Base-by-base conservation (phyloP, 2,888 invertebrate genomes). In the Campoplex capitator region DNA sequence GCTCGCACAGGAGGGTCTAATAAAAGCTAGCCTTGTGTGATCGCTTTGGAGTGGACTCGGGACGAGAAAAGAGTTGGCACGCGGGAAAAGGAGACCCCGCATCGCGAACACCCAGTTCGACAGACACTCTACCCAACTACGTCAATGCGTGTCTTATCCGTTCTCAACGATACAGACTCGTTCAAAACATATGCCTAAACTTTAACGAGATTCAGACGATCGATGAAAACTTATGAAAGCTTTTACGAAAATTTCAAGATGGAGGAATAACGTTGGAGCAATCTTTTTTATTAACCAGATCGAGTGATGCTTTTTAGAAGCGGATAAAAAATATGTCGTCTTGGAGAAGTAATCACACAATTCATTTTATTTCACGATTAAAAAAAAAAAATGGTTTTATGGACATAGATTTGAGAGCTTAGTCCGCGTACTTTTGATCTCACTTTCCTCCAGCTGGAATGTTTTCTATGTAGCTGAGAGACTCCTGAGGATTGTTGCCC, bases 11-110 rank as follows among this genome's bases (percentile, higher is more conserved):
- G 75, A 83, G 83, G 85, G 78, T 86, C 85, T 86, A 86, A 86
- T 86, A 86, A 86, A 86, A 86, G 85, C 83, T 80, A 86, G 83
- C 86, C 86, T 86, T 85, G 85, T 86, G 85, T 86, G 85, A 75
- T 86, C 83, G 85, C 78, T 86, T 83, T 86, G 74, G 83, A 86
- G 85, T 86, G 85, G 83, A 80, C 28, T 45, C 73, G 77, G 65
- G 83, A 74, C 32, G 74, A 56, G 58, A 62, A 48, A 84, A 68
- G 28, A 71, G 76, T 80, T 79, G 86, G 83, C 83, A 76, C 78
- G 42, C 28, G n/a, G 38, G 68, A 23, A 42, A 28, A 38, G 54
- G 23, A 32, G 67, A 45, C 73, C 35, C 73, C 35, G 56, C 68
- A 70, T 51, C 23, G 70, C 32, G 67, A 68, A 45, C 74, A 38